Evolutionary conservation across 2,888 invertebrate species (phyloP), one percentile per base, ranked within the genome.

Genomic region (Pristionchus entomophagus): DNA sequence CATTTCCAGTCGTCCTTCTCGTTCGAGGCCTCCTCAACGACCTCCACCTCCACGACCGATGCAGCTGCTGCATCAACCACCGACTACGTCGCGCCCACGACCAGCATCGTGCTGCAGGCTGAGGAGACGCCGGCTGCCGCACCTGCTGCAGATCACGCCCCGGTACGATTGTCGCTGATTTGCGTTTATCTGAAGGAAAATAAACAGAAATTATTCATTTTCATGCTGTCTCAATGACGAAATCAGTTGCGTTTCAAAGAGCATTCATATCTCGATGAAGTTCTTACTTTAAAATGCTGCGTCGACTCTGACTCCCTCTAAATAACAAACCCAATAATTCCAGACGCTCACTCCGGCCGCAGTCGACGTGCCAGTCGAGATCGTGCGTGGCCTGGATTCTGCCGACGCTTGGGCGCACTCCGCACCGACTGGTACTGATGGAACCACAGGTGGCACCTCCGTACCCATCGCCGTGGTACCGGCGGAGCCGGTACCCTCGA

Each of bases 291-390:
- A n/a, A n/a, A n/a, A n/a, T n/a, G n/a, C n/a, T n/a, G n/a, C n/a
- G n/a, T n/a, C n/a, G n/a, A n/a, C n/a, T n/a, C n/a, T n/a, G n/a
- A n/a, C n/a, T n/a, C n/a, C n/a, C n/a, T n/a, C n/a, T n/a, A n/a
- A n/a, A n/a, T n/a, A n/a, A 19, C 35, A 29, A 65, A 35, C 29
- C 29, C 12, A 2, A 5, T 22, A 32, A 26, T 35, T 65, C 19
- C 65, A 65, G 65, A 65, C 41, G 45, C 77, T 49, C 32, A 80
- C 78, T 4, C 51, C 78, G 6, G 78, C 49, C 51, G 78, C 32
- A 5, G 78, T 80, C 51, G 51, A 51, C 41, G 35, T 80, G 22
- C 78, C 78, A 6, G 78, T 80, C 41, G 78, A 80, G 78, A 35
- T 80, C 32, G 78, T 80, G 32, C 78, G 78, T 1, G 51, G 51